Conservation (phyloP, 2,888 invertebrate genomes). For the Arrhopalites spinosus region DNA sequence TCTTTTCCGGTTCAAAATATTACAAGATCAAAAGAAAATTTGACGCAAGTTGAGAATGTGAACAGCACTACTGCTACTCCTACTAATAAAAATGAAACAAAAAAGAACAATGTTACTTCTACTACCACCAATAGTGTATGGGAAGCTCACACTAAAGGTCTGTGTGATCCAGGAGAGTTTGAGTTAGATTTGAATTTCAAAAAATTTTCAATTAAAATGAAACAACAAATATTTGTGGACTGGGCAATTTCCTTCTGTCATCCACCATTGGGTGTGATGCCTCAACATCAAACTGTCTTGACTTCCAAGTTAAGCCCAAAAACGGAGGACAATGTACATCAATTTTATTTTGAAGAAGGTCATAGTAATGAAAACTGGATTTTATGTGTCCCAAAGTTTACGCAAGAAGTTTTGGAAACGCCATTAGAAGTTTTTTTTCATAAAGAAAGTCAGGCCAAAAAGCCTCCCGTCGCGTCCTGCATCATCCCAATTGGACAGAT, state of each 20-base stretch:
- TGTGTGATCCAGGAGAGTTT: constrained; percentile 13
- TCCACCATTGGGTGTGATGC: constrained; percentile 8
- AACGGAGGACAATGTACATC: not conserved
- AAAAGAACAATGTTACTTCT: not conserved
- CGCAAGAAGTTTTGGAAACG: constrained; percentile 8
- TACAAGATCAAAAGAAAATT: constrained; percentile 18
- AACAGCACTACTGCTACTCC: too few relatives aligned
- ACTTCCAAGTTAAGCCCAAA: not conserved
- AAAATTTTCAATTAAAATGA: not conserved
- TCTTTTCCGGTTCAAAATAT: constrained; percentile 4
- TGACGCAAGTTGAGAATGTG: not conserved
- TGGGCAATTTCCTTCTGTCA: constrained; percentile 19
- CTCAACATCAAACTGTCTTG: constrained; percentile 8
- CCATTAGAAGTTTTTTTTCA: constrained; percentile 12
- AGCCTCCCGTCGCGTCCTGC: not conserved
- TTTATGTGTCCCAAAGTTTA: constrained; percentile 20
- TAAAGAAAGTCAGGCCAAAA: not conserved
- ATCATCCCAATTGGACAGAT: constrained; percentile 8
- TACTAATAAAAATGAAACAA: not conserved
- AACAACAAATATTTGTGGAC: not conserved
- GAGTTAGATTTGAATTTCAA: constrained; percentile 10
- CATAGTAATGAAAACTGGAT: constrained; percentile 23
- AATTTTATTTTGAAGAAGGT: constrained; percentile 13
- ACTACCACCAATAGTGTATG: too few relatives aligned
- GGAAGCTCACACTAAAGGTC: not conserved